Percentiles rank a stretch among this genome's conserved stretches.
phyloP scores from a whole-genome alignment of 2,888 invertebrate genomes.

The Allacma fusca region DNA sequence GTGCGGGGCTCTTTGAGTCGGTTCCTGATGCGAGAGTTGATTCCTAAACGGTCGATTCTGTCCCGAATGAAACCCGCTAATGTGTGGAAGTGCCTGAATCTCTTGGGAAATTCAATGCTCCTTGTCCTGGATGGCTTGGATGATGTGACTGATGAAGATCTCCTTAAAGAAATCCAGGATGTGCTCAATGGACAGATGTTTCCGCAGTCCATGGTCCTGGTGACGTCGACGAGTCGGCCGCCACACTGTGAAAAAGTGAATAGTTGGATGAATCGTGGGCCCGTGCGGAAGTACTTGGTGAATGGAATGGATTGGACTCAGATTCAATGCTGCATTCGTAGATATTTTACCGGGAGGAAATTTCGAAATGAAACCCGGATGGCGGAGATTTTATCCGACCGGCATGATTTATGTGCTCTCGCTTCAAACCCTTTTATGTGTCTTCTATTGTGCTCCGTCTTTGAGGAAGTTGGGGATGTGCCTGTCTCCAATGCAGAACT shows the following conservation, averaged over 20 bases:
- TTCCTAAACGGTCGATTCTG: conserved; percentile 64
- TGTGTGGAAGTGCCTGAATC: conserved; percentile 61
- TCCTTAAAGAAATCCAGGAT: conserved; percentile 67
- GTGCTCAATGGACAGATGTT: conserved; percentile 68
- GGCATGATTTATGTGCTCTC: conserved; percentile 63
- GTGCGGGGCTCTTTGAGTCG: conserved; percentile 65
- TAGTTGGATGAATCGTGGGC: conserved; percentile 44
- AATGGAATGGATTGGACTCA: conserved; percentile 60
- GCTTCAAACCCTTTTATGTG: conserved; percentile 69
- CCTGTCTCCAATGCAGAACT: conserved; percentile 65
- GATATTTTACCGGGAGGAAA: conserved; percentile 59
- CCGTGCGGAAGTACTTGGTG: conserved; percentile 52
- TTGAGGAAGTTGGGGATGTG: conserved; percentile 66
- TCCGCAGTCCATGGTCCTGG: conserved; percentile 68
- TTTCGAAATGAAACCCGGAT: conserved; percentile 57
- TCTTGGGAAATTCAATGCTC: conserved; percentile 63
- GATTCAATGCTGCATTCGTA: conserved; percentile 56
- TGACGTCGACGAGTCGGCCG: conserved; percentile 67
- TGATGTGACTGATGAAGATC: conserved; percentile 63
- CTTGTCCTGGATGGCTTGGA: conserved; percentile 69
- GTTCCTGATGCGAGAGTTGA: conserved; percentile 64
- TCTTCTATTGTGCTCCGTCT: conserved; percentile 68
- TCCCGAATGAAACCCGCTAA: conserved; percentile 58
- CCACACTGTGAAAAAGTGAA: conserved; percentile 44
- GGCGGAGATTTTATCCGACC: conserved; percentile 59